phyloP scores from a whole-genome alignment of 2,797 vertebrate genomes.

The Mormyrops boulengeri region DNA sequence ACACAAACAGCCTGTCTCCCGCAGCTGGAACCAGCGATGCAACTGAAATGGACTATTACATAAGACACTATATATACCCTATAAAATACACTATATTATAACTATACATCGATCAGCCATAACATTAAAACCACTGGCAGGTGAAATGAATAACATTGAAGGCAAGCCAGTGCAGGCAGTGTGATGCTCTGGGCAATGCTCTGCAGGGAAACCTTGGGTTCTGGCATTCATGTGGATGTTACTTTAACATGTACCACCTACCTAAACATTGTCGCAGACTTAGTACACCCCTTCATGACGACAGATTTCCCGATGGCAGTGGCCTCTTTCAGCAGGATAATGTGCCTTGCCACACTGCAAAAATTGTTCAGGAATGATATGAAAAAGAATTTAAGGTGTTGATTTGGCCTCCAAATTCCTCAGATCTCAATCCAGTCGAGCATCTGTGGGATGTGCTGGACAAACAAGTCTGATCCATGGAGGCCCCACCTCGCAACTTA shows the following conservation, averaged over 20 bases:
- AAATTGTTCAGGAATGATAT: neutral
- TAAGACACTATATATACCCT: neutral
- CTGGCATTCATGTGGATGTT: neutral
- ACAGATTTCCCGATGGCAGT: neutral
- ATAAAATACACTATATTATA: neutral
- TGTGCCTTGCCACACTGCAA: neutral
- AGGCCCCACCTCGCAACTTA: neutral
- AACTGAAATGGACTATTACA: neutral
- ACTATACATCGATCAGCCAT: neutral
- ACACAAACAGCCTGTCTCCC: neutral
- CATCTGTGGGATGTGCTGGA: neutral
- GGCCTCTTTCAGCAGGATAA: neutral
- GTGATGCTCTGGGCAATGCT: neutral
- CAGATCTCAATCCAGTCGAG: neutral
- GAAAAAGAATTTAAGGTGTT: neutral
- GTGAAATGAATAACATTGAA: neutral
- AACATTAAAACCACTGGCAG: neutral
- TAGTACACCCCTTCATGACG: neutral
- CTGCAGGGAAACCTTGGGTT: neutral
- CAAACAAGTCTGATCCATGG: neutral
- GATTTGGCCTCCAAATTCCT: neutral
- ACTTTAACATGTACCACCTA: neutral
- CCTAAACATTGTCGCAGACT: neutral
- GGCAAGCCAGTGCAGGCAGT: neutral
- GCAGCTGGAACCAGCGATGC: neutral